Base-by-base conservation (phyloP, 2,888 invertebrate species). In the Cryptocheilus praepositus region DNA sequence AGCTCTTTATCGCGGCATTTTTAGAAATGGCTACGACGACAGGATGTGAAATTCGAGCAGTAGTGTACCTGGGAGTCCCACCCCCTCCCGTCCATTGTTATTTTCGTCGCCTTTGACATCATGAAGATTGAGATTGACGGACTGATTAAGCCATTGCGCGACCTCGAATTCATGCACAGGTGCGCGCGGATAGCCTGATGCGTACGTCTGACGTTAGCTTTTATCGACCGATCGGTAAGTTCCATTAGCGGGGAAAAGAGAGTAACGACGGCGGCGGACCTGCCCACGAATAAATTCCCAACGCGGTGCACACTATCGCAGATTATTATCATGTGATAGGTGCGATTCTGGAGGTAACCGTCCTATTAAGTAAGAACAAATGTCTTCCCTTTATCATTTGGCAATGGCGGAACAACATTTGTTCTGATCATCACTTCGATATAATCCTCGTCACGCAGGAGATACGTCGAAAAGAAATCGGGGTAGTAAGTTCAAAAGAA, bases 221-320 rank as follows among this genome's bases (percentile, higher is more conserved):
- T 66, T n/a, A 44, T 44, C 52, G 44, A 2, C 51, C 13, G 28
- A 61, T 65, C 61, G 65, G 55, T 49, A 18, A 61, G n/a, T 18
- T 61, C 45, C 54, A 65, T 65, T 65, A 65, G 16, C 54, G 43
- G 44, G 25, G 54, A n/a, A 52, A 16, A 61, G 58, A 52, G 22
- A 49, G 55, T 25, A 61, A 7, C 43, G 21, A 18, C 56, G 58
- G 52, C 51, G 11, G 15, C 13, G 54, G 54, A 21, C 28, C n/a
- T 46, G 22, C 58, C 53, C 7, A 25, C 36, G 49, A 22, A 64
- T 45, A 16, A 54, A 67, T 57, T 57, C 56, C 25, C 21, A 46
- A 36, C 36, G 36, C 36, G 11, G 4, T 11, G 52, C 16, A 13
- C 52, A 8, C 36, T 52, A 52, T 52, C 52, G 52, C 52, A 25